A percentile compares a stretch with the other conserved stretches of the same genome.
These are phyloP conservation scores for Chaetodon auriga DNA, from an alignment of 2,113 vertebrate genomes.

Conservation along the genomic window DNA sequence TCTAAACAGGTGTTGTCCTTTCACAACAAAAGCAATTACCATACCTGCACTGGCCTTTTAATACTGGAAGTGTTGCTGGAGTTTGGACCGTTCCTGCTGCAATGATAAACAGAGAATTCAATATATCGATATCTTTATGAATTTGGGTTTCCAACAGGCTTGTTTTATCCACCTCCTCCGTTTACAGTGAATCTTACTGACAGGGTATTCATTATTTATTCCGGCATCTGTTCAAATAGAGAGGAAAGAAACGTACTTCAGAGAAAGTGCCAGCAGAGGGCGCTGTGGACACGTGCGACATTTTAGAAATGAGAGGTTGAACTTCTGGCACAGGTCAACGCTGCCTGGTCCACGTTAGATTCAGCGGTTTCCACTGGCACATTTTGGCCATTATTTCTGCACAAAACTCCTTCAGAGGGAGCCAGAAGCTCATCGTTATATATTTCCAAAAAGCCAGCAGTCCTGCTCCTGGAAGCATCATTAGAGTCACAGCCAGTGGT, in stretches of 20 bases:
- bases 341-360: not conserved
- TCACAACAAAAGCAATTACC: too few relatives aligned
- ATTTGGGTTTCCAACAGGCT: too few relatives aligned
- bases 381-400: conserved; percentile 7
- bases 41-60: not conserved
- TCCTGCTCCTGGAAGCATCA: not conserved
- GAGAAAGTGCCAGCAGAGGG: conserved; percentile 35
- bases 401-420: not conserved
- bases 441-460: not conserved
- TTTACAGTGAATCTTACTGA: not conserved
- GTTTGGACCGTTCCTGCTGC: too few relatives aligned
- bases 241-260: not conserved
- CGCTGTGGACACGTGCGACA: conserved; percentile 15
- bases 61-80: not conserved
- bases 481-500: not conserved
- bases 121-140: not conserved
- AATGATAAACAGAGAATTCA: not conserved
- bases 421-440: not conserved
- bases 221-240: not conserved
- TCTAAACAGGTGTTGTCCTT: not conserved
- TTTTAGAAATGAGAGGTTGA: not conserved
- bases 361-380: not conserved
- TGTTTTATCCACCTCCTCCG: not conserved
- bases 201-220: not conserved
- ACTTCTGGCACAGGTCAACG: not conserved